These are phyloP conservation scores for Chunga burmeisteri DNA, from an alignment of 2,113 vertebrate genomes.

Conservation along the genomic window DNA sequence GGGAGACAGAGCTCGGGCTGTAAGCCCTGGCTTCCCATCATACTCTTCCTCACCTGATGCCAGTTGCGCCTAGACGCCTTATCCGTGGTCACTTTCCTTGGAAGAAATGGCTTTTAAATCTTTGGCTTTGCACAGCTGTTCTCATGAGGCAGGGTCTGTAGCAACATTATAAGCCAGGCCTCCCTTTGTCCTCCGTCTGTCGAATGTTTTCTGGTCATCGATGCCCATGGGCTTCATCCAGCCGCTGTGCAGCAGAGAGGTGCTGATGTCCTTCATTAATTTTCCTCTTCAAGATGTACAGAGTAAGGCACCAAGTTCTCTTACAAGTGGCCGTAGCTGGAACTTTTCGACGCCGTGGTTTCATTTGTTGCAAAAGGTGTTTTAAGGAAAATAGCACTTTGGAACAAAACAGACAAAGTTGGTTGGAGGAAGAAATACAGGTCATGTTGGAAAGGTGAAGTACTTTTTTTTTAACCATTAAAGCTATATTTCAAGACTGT, in stretches of 20 bases:
- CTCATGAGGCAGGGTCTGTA: neutral
- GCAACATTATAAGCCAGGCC: neutral
- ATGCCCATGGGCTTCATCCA: neutral
- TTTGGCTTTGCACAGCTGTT: neutral
- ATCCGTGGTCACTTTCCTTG: neutral
- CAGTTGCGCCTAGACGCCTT: neutral
- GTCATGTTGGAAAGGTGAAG: neutral
- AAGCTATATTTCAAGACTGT: neutral
- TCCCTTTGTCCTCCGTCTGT: neutral
- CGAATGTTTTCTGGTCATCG: neutral
- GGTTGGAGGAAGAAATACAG: neutral
- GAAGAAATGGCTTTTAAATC: neutral
- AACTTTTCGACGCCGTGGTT: neutral
- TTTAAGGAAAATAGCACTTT: neutral
- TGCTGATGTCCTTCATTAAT: neutral
- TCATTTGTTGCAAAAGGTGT: neutral
- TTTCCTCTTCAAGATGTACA: neutral
- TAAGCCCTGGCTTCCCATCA: neutral
- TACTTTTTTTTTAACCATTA: neutral
- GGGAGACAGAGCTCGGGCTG: neutral
- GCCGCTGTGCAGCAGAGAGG: accelerated
- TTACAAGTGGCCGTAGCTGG: neutral
- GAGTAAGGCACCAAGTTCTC: neutral
- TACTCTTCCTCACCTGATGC: neutral
- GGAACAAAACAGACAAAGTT: neutral